Percentiles rank a stretch among this genome's conserved stretches.
These are phyloP conservation scores for Dryococelus australis DNA, from an alignment of 2,888 invertebrate species.

Conservation along the genomic window DNA sequence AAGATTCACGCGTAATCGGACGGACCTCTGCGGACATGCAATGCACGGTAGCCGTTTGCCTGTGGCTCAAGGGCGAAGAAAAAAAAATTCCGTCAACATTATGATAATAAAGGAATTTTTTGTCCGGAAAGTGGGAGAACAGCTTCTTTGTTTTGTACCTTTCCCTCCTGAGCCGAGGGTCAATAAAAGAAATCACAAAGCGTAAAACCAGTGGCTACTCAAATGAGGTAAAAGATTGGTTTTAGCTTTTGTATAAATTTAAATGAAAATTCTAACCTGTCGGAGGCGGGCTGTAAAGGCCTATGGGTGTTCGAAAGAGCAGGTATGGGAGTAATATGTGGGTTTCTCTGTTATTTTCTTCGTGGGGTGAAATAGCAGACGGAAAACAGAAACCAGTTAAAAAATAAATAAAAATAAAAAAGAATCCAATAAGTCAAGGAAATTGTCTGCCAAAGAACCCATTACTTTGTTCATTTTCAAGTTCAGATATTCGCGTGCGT, in stretches of 20 bases:
- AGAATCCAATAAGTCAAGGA: not conserved
- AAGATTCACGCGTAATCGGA: not conserved
- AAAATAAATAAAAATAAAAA: not conserved
- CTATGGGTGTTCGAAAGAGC: not conserved
- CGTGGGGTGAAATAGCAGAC: not conserved
- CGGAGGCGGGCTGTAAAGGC: not conserved
- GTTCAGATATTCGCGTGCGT: not conserved
- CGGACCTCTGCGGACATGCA: not conserved
- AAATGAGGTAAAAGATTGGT: not conserved
- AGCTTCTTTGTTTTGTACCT: not conserved
- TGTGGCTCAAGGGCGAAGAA: not conserved
- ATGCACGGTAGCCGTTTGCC: slow-evolving; percentile 9
- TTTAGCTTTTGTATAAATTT: slow-evolving; percentile 5
- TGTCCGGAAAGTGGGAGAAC: not conserved
- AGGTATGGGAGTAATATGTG: not conserved
- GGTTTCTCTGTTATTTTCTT: not conserved
- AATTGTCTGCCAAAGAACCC: not conserved
- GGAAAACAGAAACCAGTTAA: no score
- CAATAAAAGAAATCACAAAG: slow-evolving; percentile 9
- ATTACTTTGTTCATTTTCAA: not conserved
- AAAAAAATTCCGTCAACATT: slow-evolving; percentile 1
- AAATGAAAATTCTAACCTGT: not conserved
- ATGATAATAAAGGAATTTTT: not conserved
- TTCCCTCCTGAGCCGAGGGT: not conserved
- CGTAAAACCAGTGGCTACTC: slow-evolving; percentile 16